Conservation (phyloP, 1,140 invertebrate species). For the Aplysia californica region DNA sequence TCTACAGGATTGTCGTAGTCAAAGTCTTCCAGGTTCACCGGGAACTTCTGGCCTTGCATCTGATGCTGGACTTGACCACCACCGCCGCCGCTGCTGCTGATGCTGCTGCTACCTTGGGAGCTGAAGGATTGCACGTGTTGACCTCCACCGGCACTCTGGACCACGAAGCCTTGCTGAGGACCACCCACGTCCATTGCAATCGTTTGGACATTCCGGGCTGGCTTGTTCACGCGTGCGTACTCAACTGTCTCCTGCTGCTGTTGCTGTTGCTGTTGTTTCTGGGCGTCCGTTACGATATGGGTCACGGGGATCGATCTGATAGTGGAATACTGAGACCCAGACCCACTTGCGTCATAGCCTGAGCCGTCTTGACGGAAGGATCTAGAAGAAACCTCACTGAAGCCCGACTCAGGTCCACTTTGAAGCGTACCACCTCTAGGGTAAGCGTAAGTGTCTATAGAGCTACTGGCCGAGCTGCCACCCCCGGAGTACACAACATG, state of each 20-base stretch:
- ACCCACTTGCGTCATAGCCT: not conserved
- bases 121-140: not conserved
- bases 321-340: slow-evolving; percentile 13
- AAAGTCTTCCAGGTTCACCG: slow-evolving; percentile 32
- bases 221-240: slow-evolving; percentile 23
- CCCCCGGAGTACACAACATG: slow-evolving; percentile 10
- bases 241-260: slow-evolving; percentile 19
- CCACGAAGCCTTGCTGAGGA: not conserved
- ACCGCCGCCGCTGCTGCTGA: not conserved
- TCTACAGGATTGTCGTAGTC: slow-evolving; percentile 59
- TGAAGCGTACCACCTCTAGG: not conserved
- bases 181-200: not conserved
- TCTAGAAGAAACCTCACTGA: too few relatives aligned
- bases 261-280: slow-evolving; percentile 9
- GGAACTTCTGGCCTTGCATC: slow-evolving; percentile 6
- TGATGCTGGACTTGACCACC: not conserved
- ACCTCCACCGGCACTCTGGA: not conserved
- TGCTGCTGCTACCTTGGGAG: not conserved
- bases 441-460: slow-evolving; percentile 5
- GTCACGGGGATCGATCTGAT: slow-evolving; percentile 17
- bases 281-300: not conserved
- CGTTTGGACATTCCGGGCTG: not conserved
- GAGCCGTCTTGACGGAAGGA: not conserved
- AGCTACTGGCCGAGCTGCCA: not conserved
- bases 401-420: slow-evolving; percentile 1